Evolutionary conservation across 2,113 vertebrate genomes (phyloP).

Genomic region (Numida meleagris): DNA sequence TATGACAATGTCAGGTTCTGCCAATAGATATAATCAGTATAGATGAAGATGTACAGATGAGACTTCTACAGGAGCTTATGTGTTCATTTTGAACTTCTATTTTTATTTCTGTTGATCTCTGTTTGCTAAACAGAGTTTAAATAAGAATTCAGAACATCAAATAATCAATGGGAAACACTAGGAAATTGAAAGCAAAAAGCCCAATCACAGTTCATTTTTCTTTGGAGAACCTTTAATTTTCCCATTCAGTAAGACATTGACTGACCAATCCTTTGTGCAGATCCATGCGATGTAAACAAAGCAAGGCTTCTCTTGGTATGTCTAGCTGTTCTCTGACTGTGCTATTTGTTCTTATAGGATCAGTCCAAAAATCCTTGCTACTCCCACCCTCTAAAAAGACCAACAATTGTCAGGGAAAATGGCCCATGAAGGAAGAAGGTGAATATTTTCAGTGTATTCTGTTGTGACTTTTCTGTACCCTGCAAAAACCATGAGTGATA

Average conservation of each 20-base stretch:
- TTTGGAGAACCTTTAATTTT: constrained; percentile 29
- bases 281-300: neutral
- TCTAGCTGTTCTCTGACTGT: neutral
- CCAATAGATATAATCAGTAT: neutral
- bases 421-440: neutral
- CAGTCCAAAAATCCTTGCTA: neutral
- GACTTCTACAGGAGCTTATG: neutral
- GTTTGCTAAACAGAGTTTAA: constrained; percentile 44
- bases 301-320: neutral
- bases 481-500: neutral
- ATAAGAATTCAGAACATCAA: constrained; percentile 58
- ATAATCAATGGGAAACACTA: constrained; percentile 35
- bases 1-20: neutral
- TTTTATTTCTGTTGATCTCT: neutral
- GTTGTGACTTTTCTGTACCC: neutral
- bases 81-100: constrained; percentile 20
- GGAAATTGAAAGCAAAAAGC: constrained; percentile 39
- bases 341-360: rapidly evolving
- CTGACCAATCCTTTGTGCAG: neutral
- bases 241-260: neutral
- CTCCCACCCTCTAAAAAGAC: neutral
- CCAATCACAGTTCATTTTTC: neutral
- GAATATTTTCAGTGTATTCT: neutral
- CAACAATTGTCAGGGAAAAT: neutral
- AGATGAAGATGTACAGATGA: neutral